Conservation (phyloP, 2,113 vertebrate genomes). For the Brevimyrus niger region DNA sequence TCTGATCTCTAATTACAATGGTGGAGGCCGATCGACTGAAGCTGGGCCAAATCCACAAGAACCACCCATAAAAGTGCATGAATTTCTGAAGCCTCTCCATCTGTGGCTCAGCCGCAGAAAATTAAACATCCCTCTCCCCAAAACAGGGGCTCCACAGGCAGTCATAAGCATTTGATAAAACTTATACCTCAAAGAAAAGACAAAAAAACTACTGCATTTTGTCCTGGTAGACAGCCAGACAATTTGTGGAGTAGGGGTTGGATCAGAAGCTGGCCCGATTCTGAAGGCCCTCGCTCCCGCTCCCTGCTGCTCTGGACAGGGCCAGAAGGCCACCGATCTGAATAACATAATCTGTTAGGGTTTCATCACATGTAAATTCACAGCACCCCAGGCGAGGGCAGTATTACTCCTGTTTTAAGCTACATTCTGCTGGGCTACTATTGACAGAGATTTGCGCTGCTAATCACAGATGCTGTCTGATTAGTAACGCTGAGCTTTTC, state of each 20-base stretch:
- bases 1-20: slow-evolving; percentile 52
- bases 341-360: slow-evolving; percentile 39
- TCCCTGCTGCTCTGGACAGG: background rate
- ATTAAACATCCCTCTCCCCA: background rate
- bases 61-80: slow-evolving; percentile 46
- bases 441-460: background rate
- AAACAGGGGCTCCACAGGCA: background rate
- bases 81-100: slow-evolving; percentile 18
- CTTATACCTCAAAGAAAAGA: background rate
- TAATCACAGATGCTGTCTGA: background rate
- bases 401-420: background rate
- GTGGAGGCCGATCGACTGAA: slow-evolving; percentile 41
- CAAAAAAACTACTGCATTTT: background rate
- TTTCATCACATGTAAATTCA: slow-evolving; percentile 48
- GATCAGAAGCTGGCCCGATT: background rate
- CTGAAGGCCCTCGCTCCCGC: background rate
- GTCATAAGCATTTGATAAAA: background rate
- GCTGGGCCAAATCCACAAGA: slow-evolving; percentile 46
- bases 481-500: background rate
- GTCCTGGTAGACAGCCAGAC: background rate
- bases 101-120: background rate
- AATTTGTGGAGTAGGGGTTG: background rate
- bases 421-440: background rate
- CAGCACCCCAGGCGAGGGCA: slow-evolving; percentile 20
- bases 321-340: slow-evolving; percentile 19